Evolutionary conservation across 2,797 vertebrate genomes (phyloP).

Genomic region (Margarornis squamiger): DNA sequence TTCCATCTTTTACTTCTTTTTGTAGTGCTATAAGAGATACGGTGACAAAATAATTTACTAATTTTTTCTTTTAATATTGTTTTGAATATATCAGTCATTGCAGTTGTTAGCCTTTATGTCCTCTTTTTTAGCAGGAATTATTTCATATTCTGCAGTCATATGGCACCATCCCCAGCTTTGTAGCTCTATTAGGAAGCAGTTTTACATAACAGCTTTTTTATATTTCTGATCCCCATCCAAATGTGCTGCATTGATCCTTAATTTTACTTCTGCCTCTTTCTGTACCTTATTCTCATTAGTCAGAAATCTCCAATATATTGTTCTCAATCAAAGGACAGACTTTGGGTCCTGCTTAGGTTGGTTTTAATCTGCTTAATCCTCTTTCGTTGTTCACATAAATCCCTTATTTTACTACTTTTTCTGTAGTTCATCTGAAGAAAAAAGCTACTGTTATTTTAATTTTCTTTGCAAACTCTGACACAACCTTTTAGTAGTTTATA

Average conservation of each 20-base stretch:
- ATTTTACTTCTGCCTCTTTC: not conserved
- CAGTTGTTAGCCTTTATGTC: not conserved
- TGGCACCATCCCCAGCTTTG: not conserved
- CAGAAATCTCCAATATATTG: not conserved
- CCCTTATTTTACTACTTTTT: not conserved
- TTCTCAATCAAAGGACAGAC: not conserved
- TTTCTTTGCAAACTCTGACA: not conserved
- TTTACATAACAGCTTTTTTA: not conserved
- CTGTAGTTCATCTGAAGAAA: not conserved
- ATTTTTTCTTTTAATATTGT: not conserved
- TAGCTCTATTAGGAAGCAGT: not conserved
- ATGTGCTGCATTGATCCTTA: not conserved
- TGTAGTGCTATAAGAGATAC: not conserved
- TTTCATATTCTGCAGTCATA: conserved; percentile 8
- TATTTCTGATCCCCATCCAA: not conserved
- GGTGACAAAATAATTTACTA: not conserved
- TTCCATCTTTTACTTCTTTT: not conserved
- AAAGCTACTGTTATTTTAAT: not conserved
- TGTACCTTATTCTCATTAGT: not conserved
- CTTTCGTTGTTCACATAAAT: not conserved
- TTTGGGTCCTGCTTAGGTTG: not conserved
- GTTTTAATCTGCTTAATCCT: not conserved
- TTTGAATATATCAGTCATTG: not conserved
- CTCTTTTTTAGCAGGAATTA: not conserved
- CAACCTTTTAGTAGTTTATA: not conserved